Base-by-base conservation (phyloP, 2,888 invertebrate species). In the Hirtodrosophila confusa region DNA sequence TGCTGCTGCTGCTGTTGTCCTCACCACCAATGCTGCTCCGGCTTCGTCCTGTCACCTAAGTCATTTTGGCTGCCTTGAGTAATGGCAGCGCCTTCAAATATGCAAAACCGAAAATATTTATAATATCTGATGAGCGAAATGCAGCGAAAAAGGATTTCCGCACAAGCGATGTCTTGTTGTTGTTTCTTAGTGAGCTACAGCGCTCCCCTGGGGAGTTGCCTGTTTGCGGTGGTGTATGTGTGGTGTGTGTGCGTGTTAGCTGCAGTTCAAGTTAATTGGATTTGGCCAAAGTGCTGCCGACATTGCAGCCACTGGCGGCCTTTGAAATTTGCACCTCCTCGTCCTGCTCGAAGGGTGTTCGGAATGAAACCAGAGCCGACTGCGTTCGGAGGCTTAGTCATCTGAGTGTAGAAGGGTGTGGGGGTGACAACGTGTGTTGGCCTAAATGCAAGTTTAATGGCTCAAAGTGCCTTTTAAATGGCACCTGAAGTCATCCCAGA, bases 191-290 rank as follows among this genome's bases (percentile, higher is more conserved):
- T 10, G 54, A 53, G 43, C 68, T 60, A 58, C 48, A 67, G 48
- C 49, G 55, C 54, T 17, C 54, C 35, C 40, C 37, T 57, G 68
- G 58, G 33, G 67, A 62, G 41, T 40, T 55, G 51, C 47, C 41
- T 35, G 36, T 37, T 57, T 56, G 17, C 39, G 27, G 5, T n/a
- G 5, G 7, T 50, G 8, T 33, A 37, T 37, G 29, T 49, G 36
- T 45, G 37, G 17, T 11, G 41, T 36, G 36, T 33, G 41, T 24
- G 27, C 40, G 53, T 53, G 63, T 50, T 63, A 58, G 64, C 39
- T 78, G 80, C 76, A 76, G 67, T 72, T 76, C 69, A 69, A 84
- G 87, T 86, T 84, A 84, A 84, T 84, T 86, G 83, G 85, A 86
- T 85, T 86, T 80, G 72, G 69, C 62, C 71, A 80, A 71, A 78